Evolutionary conservation across 2,888 invertebrate species (phyloP).

Genomic region (Matsumyia berberina): DNA sequence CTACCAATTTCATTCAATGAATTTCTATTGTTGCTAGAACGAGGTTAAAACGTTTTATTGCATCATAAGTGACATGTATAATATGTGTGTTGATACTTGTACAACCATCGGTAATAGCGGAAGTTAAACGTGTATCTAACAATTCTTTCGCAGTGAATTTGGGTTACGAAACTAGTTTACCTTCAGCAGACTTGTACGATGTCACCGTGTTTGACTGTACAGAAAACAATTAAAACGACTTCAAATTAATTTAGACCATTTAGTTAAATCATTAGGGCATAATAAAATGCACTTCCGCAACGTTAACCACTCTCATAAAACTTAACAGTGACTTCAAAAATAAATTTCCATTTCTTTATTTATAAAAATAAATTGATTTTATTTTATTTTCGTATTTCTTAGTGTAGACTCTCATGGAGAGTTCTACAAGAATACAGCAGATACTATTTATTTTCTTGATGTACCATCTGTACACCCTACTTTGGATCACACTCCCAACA

Average conservation of each 20-base stretch:
- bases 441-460: conserved; percentile 6
- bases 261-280: too few relatives aligned
- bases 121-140: background rate
- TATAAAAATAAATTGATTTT: conserved; percentile 6
- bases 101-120: background rate
- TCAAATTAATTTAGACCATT: background rate
- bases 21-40: too few relatives aligned
- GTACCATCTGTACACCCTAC: background rate
- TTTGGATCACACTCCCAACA: conserved; percentile 22
- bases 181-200: background rate
- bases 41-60: too few relatives aligned
- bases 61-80: too few relatives aligned
- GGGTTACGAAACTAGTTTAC: background rate
- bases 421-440: conserved; percentile 34
- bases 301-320: background rate
- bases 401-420: conserved; percentile 69
- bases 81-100: too few relatives aligned
- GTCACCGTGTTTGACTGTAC: background rate
- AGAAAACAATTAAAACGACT: background rate
- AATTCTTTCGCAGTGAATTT: background rate
- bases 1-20: too few relatives aligned
- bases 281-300: background rate
- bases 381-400: conserved; percentile 21
- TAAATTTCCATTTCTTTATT: conserved; percentile 1
- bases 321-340: too few relatives aligned